Evolutionary conservation across 2,113 vertebrate genomes (phyloP).

Genomic region (Coracopsis vasa): DNA sequence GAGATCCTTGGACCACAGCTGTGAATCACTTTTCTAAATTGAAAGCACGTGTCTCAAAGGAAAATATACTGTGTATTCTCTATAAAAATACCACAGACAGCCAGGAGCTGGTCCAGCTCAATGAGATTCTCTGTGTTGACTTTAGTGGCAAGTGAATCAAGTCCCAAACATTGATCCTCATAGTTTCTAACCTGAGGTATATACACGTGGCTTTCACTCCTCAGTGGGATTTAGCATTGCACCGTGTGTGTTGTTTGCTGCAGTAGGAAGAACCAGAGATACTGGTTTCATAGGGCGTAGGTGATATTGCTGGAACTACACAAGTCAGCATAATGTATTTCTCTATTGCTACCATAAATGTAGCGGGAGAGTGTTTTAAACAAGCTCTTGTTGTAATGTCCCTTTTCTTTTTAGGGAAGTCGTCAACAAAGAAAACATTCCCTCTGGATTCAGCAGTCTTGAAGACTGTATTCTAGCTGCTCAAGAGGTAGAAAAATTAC

Average conservation of each 20-base stretch:
- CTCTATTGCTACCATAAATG: background rate
- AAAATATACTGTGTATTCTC: background rate
- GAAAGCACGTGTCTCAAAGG: background rate
- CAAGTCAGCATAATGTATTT: background rate
- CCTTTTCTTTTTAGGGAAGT: conserved; percentile 69
- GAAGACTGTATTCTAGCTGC: conserved; percentile 69
- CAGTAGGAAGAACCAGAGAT: background rate
- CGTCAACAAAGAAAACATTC: conserved; percentile 92
- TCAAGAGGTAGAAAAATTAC: conserved; percentile 74
- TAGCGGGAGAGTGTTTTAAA: background rate
- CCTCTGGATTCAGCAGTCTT: conserved; percentile 69
- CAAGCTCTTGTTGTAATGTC: background rate
- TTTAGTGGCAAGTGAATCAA: conserved; percentile 8
- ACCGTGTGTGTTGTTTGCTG: background rate
- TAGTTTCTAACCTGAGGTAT: background rate
- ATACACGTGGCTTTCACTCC: background rate
- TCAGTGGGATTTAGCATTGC: background rate
- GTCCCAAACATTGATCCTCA: background rate
- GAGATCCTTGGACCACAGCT: background rate
- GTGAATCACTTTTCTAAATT: conserved; percentile 38
- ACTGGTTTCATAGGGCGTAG: background rate
- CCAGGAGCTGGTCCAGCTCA: background rate
- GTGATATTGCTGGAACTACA: background rate
- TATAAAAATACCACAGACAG: background rate
- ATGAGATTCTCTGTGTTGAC: background rate